These are phyloP conservation scores for Stichopus horrens DNA, from an alignment of 53 echinoderm and acorn worm genomes.

Conservation along the genomic window DNA sequence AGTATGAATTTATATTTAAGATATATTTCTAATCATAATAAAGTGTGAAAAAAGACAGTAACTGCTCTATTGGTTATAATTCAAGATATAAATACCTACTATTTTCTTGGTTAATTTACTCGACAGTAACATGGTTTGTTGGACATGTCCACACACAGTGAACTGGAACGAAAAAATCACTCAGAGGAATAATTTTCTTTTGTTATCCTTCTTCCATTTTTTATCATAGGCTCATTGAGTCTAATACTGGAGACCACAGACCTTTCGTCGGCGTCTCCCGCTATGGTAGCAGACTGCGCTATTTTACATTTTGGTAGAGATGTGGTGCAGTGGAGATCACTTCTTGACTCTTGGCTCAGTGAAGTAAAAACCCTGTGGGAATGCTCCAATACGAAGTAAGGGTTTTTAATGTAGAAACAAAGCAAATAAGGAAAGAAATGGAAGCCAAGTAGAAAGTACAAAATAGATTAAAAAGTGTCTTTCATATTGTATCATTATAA, in stretches of 20 bases:
- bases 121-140: too few species aligned
- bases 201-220: neutral
- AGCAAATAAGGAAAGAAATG: neutral
- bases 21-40: too few species aligned
- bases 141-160: too few species aligned
- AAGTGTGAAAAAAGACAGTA: too few species aligned
- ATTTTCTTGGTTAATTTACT: too few species aligned
- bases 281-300: slow-evolving; percentile 71
- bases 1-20: too few species aligned
- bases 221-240: slow-evolving; percentile 73
- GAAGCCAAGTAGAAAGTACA: neutral
- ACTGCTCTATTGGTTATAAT: too few species aligned
- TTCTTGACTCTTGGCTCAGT: slow-evolving; percentile 88
- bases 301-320: slow-evolving; percentile 69
- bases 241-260: slow-evolving; percentile 78
- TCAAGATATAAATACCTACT: too few species aligned
- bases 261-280: slow-evolving; percentile 76
- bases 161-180: too few species aligned
- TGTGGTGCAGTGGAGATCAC: slow-evolving; percentile 81
- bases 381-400: slow-evolving; percentile 75
- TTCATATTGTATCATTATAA: too few species aligned
- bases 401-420: neutral
- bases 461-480: too few species aligned
- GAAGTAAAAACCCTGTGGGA: slow-evolving; percentile 83
- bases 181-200: too few species aligned